Evolutionary conservation across 2,113 vertebrate species (phyloP), one percentile per base, ranked within the genome.

Genomic region (Rhea pennata): DNA sequence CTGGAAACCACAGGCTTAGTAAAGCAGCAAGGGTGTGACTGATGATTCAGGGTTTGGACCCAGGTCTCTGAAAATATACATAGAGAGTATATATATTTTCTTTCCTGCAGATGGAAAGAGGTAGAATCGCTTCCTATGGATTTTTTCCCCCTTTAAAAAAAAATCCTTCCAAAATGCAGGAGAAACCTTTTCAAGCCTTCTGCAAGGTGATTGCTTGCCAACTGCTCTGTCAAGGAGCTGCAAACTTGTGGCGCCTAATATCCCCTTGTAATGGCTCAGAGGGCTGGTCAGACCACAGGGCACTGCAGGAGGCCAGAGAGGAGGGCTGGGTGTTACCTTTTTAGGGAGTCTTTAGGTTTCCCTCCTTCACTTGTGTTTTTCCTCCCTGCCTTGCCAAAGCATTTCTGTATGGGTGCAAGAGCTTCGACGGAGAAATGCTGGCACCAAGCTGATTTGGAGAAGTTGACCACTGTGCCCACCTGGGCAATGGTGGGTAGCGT

Each of bases 221-320:
- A 81, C 29, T 39, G 13, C 62, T 69, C 66, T 91, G 56, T 15
- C 27, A 20, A 65, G 65, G 64, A 21, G 24, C 44, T 44, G 36
- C 14, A 40, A 58, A 17, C 46, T 84, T 0, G 0, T 65, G 74
- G 40, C 48, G 83, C 1, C 1, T 40, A 21, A 19, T 39, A 24
- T 48, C 12, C 7, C 8, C 24, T 92, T 48, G 40, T 33, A 53
- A 13, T 36, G 53, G 56, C 42, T 89, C 48, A 62, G 67, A 33
- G 33, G 36, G 13, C 24, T 90, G 74, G 42, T 54, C 44, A 24
- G 33, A 51, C 16, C 5, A 14, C 15, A 6, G 39, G 8, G 70
- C 15, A 50, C 36, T 16, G 22, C 0, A 0, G 40, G 84, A 91
- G 51, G 61, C 77, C 70, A 26, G 48, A 6, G 14, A n/a, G n/a